These are phyloP conservation scores for Brachyhypopomus gauderio DNA, from an alignment of 2,113 vertebrate genomes.

Conservation along the genomic window DNA sequence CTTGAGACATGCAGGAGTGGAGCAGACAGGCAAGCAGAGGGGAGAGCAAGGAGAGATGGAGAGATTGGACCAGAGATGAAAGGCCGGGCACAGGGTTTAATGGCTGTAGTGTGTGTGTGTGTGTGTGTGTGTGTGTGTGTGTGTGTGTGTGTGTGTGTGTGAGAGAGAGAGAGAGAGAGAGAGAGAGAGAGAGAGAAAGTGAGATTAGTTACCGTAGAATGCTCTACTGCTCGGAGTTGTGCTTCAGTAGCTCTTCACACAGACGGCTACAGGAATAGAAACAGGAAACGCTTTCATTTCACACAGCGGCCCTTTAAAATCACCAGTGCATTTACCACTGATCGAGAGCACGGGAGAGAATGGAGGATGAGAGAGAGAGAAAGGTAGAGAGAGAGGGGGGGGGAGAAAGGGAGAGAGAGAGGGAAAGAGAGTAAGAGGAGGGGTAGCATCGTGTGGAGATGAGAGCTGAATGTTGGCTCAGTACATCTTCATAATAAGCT, in stretches of 20 bases:
- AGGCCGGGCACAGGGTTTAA: constrained; percentile 47
- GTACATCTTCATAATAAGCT: constrained; percentile 54
- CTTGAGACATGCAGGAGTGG: constrained; percentile 47
- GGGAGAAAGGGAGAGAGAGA: constrained; percentile 4
- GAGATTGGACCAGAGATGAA: constrained; percentile 50
- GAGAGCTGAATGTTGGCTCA: constrained; percentile 49
- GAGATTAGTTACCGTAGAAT: constrained; percentile 55
- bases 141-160: not conserved
- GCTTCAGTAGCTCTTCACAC: constrained; percentile 55
- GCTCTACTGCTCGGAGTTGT: constrained; percentile 47
- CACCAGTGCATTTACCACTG: constrained; percentile 50
- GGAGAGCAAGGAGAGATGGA: constrained; percentile 34
- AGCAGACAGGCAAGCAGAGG: constrained; percentile 35
- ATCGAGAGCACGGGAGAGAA: constrained; percentile 21
- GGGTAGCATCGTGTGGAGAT: constrained; percentile 43
- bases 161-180: constrained; percentile 5
- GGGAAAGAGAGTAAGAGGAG: constrained; percentile 34
- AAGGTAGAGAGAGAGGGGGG: not conserved
- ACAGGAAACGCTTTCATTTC: constrained; percentile 58
- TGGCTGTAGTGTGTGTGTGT: constrained; percentile 20
- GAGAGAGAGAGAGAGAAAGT: constrained; percentile 5
- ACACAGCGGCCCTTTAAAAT: constrained; percentile 56
- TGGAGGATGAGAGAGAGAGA: constrained; percentile 12
- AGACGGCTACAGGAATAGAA: constrained; percentile 56
- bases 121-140: no score